phyloP scores from a whole-genome alignment of 2,888 invertebrate genomes.

The Elysia crispata region DNA sequence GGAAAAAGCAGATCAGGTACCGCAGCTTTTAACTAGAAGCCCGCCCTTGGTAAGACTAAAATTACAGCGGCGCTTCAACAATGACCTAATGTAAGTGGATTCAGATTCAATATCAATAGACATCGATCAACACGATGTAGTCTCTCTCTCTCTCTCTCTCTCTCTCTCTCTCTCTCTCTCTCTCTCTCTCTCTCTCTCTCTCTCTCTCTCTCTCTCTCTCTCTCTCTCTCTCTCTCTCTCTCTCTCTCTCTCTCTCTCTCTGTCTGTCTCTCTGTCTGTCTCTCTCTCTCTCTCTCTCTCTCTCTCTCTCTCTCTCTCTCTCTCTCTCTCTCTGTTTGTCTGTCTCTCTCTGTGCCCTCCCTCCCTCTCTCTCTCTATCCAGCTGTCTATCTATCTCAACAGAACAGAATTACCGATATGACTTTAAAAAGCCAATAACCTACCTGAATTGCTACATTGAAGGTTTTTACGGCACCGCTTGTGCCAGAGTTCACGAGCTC shows the following conservation, averaged over 20 bases:
- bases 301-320: constrained; percentile 31
- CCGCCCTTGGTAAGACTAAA: too few relatives aligned
- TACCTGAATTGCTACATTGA: background rate
- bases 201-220: background rate
- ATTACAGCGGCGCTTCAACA: too few relatives aligned
- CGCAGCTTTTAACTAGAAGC: too few relatives aligned
- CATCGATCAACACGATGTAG: too few relatives aligned
- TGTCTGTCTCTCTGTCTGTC: constrained; percentile 11
- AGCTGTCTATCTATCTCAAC: background rate
- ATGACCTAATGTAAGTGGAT: too few relatives aligned
- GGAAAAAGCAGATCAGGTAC: too few relatives aligned
- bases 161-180: too few relatives aligned
- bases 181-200: too few relatives aligned
- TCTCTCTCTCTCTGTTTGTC: constrained; percentile 33
- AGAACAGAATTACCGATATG: background rate
- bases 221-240: constrained; percentile 17
- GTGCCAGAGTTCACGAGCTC: background rate
- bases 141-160: too few relatives aligned
- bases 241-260: constrained; percentile 34
- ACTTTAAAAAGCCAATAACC: background rate
- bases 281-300: constrained; percentile 18
- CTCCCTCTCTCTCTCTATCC: constrained; percentile 33
- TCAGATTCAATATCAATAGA: too few relatives aligned
- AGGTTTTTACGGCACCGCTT: background rate
- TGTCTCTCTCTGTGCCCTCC: constrained; percentile 14